Evolutionary conservation across 2,888 invertebrate genomes (phyloP), one percentile per base, ranked within the genome.

Genomic region (Nesidiocoris tenuis): DNA sequence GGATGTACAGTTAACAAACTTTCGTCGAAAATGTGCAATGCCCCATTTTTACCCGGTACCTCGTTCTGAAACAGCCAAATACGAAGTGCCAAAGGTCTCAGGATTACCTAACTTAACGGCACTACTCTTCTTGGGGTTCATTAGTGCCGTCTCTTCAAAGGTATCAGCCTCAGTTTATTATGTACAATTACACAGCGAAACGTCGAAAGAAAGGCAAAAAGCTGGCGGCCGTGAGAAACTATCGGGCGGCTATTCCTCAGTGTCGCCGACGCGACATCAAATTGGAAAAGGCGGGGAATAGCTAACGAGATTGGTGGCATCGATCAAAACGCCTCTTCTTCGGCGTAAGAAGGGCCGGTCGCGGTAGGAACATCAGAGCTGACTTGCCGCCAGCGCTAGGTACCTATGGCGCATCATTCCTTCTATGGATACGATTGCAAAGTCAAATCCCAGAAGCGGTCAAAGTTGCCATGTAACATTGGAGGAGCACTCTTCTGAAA

Each of bases 341-440:
- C 5, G 39, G 12, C 3, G 12, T 39, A 39, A 39, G 12, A 39
- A 39, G 39, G 5, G 12, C 39, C 39, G 5, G 39, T 7, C n/a
- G n/a, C 5, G 39, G 39, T 39, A 39, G 5, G 5, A 39, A 39
- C n/a, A n/a, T n/a, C n/a, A n/a, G n/a, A n/a, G n/a, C n/a, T n/a
- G 39, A 7, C 12, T 39, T 39, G 39, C 39, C 39, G 39, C 39
- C 39, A 39, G 12, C 3, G 39, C 5, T 39, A 39, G 39, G n/a
- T n/a, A n/a, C 39, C 39, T 12, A 12, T 39, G 39, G n/a, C n/a
- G n/a, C n/a, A n/a, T n/a, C n/a, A n/a, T 59, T 25, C 70, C 70
- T 70, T 70, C 70, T 70, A 70, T 70, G 70, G 70, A 70, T 59
- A 70, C 59, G 70, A 70, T 70, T 70, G 70, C 70, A 22, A 59